Evolutionary conservation across 1,140 invertebrate species (phyloP), one percentile per base, ranked within the genome.

Genomic region (Nylanderia fulva): DNA sequence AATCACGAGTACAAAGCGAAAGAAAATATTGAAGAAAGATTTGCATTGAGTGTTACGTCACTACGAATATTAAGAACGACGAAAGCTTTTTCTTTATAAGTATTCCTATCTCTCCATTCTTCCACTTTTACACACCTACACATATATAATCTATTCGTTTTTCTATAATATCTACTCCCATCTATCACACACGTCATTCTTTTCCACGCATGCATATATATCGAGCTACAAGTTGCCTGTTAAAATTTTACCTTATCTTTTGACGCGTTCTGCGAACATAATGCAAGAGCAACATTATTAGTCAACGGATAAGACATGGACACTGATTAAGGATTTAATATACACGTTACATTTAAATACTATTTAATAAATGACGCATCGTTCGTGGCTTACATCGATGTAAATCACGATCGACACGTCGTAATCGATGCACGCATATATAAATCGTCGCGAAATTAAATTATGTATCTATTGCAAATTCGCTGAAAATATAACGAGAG

Each of bases 181-280:
- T 88, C 88, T 80, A 63, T 74, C 77, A 63, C 83, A 83, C 76
- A 45, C 54, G 18, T 72, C 77, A 86, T 71, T 88, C 68, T 84
- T 66, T 33, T 60, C 76, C 60, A n/a, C n/a, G n/a, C 82, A 86
- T 21, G 8, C 80, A 60, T 54, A 76, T 88, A 90, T 87, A 85
- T 82, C 82, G 80, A 88, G 86, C 86, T 89, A 90, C 86, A 88
- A 85, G 85, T 92, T 87, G 80, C 76, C 86, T 85, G 88, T 93
- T 90, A 91, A 90, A 91, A 82, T 91, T 93, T 94, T 94, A 94
- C 93, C 93, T 94, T 94, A 90, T 94, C 93, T 94, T 93, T 94
- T 91, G 93, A 93, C 86, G 92, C 92, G 84, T 91, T 94, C 94
- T 94, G 93, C 93, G 90, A 94, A 93, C 91, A 94, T 93, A 94